Evolutionary conservation across 2,888 invertebrate species (phyloP), one percentile per base, ranked within the genome.

Genomic region (Hirtodrosophila histrioides): DNA sequence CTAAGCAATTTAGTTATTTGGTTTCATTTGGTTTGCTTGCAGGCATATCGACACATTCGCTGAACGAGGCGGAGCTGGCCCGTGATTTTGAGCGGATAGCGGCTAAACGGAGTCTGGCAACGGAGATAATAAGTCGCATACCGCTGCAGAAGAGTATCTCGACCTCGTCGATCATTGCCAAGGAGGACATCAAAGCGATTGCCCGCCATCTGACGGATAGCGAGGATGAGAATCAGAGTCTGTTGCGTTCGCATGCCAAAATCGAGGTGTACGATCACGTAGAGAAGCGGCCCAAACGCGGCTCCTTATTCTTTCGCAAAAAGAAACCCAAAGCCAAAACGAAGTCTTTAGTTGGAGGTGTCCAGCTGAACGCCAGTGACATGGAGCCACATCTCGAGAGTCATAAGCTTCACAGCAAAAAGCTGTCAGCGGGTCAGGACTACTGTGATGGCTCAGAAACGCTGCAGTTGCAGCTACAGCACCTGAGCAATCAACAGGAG

Each of bases 61-160:
- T 97, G 68, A 97, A 97, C 88, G 97, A 97, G 90, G 96, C 96
- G 75, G 97, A 97, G 92, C 93, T 97, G 74, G 96, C 96, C 63
- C 88, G 92, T 35, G 92, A 92, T 67, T 91, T 92, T 75, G 92
- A 92, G 65, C 86, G 91, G 12, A 91, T 92, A 43, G 89, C 90
- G 23, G 91, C 91, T 4, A 92, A 92, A 67, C 81, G 92, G n/a
- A 92, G 90, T 75, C 77, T 92, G 64, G 92, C 94, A 85, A 94
- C 93, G 75, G 90, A 91, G 72, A 94, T 94, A 53, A 90, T 92
- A n/a, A 89, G 88, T 69, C 93, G 96, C 23, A 93, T 97, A 84
- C 96, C 97, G 60, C 93, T 97, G 51, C 97, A 97, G 92, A 97
- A 97, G 92, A 97, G 97, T 50, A 95, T 97, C 61, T 97, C 97